Evolutionary conservation across 2,113 vertebrate species (phyloP), one percentile per base, ranked within the genome.

Genomic region (Proteles cristata): DNA sequence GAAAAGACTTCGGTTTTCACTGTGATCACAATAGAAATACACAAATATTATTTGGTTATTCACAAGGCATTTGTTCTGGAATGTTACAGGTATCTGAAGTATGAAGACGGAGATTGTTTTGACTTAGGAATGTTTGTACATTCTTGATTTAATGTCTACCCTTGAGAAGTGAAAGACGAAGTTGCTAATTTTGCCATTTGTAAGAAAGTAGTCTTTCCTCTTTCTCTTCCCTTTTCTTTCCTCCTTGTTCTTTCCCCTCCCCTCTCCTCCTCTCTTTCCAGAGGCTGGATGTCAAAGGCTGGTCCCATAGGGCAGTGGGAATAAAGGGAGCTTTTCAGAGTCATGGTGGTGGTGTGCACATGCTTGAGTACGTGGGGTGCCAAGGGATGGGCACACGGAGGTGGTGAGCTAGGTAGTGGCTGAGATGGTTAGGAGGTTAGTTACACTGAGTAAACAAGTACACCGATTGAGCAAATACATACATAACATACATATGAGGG

Each of bases 61-160:
- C 45, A 68, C 28, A 82, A 80, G 81, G 28, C 71, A 31, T 68
- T 31, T 65, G 43, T 50, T 84, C 69, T 85, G 63, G 81, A 97
- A 96, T 92, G 88, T 88, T 48, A 12, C 69, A 79, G 61, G 50
- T 80, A 74, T 45, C 95, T 88, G 68, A 94, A 82, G 16, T 86
- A 48, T 43, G 91, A 86, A 77, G 79, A 25, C 53, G 11, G 66
- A 71, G 88, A 43, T 94, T 74, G 53, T 88, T 97, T 96, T 74
- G 88, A 79, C 65, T 92, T 43, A 31, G 77, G 74, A 93, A 73
- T 97, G 91, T 96, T 95, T 94, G 55, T 31, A n/a, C 86, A 53
- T 96, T 94, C 93, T 94, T 94, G 73, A 68, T 76, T 45, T 86
- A 85, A 39, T 31, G 7, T 86, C 53, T 97, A 66, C 50, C 73